phyloP scores from a whole-genome alignment of 2,888 invertebrate genomes.

The Ganaspis brasiliensis region DNA sequence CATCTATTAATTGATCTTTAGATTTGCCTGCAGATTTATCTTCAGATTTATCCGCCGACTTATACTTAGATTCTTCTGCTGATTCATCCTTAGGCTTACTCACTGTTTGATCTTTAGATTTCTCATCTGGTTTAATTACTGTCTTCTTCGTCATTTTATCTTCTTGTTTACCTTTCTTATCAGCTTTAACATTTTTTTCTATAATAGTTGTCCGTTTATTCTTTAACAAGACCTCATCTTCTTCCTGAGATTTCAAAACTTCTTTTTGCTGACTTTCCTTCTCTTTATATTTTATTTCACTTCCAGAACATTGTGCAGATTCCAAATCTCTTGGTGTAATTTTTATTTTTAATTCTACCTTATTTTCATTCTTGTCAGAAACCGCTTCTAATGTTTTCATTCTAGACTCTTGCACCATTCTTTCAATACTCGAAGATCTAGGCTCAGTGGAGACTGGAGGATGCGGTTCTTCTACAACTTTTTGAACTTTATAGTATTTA shows the following conservation, averaged over 20 bases:
- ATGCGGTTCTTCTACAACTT: slow-evolving; percentile 65
- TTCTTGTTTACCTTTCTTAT: neutral
- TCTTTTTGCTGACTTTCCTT: neutral
- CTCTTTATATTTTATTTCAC: slow-evolving; percentile 50
- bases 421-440: slow-evolving; percentile 67
- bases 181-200: neutral
- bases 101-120: neutral
- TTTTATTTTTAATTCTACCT: slow-evolving; percentile 11
- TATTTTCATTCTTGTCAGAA: neutral
- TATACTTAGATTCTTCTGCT: neutral
- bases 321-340: neutral
- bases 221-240: neutral
- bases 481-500: slow-evolving; percentile 68
- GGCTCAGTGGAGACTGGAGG: slow-evolving; percentile 51
- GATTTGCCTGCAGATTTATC: neutral
- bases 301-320: slow-evolving; percentile 34
- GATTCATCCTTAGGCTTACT: neutral
- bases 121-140: neutral
- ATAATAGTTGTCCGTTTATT: slow-evolving; percentile 6
- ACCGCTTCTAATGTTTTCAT: slow-evolving; percentile 62
- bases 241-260: neutral
- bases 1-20: no score
- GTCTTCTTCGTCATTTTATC: neutral
- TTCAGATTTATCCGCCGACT: neutral
- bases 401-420: slow-evolving; percentile 71